These are phyloP conservation scores for Arothron firmamentum DNA, from an alignment of 2,113 vertebrate species.

Conservation along the genomic window DNA sequence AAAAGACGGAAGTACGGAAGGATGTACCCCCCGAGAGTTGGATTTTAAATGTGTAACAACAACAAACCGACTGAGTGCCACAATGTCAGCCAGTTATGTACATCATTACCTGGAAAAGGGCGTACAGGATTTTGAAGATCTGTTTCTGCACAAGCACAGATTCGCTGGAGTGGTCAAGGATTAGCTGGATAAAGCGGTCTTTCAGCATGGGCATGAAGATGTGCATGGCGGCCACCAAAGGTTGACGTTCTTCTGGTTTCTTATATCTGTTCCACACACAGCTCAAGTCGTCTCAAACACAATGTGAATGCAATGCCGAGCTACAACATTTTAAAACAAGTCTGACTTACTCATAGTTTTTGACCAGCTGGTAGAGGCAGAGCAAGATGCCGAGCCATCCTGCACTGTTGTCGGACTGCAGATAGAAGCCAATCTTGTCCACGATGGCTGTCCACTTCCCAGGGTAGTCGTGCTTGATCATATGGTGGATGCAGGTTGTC, in stretches of 20 bases:
- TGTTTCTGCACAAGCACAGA: constrained; percentile 98
- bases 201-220: constrained; percentile 97
- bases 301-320: not conserved
- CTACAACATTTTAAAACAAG: too few relatives aligned
- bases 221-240: constrained; percentile 96
- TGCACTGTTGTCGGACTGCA: constrained; percentile 93
- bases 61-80: not conserved
- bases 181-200: constrained; percentile 92
- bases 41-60: not conserved
- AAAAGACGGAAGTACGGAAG: not conserved
- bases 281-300: not conserved
- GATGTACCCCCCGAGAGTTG: too few relatives aligned
- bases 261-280: constrained; percentile 82
- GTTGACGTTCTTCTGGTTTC: constrained; percentile 94
- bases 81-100: not conserved
- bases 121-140: constrained; percentile 99
- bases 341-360: constrained; percentile 94
- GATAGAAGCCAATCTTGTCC: constrained; percentile 97
- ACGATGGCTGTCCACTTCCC: constrained; percentile 95
- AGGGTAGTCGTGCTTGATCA: constrained; percentile 98
- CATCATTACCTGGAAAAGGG: constrained; percentile 91
- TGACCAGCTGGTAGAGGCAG: constrained; percentile 98
- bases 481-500: constrained; percentile 98
- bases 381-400: constrained; percentile 97
- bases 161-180: constrained; percentile 88